phyloP scores from a whole-genome alignment of 2,888 invertebrate genomes.

The Dynastes tityus region DNA sequence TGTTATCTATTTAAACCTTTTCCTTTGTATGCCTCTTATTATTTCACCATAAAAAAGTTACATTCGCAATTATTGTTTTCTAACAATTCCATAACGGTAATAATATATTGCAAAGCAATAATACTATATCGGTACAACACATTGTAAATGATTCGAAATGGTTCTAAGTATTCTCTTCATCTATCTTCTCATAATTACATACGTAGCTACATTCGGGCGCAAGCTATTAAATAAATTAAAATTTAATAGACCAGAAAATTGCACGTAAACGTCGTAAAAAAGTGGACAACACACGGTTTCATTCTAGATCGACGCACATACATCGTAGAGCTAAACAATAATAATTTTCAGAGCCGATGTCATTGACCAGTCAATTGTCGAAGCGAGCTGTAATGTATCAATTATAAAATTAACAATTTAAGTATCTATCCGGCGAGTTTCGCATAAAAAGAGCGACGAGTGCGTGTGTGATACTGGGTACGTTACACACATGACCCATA shows the following conservation, averaged over 20 bases:
- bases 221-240: slow-evolving; percentile 6
- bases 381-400: slow-evolving; percentile 46
- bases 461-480: background rate
- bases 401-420: slow-evolving; percentile 50
- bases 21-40: background rate
- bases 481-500: slow-evolving; percentile 14
- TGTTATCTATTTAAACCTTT: background rate
- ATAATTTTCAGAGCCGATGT: slow-evolving; percentile 38
- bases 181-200: background rate
- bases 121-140: no score
- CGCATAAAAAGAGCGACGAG: slow-evolving; percentile 20
- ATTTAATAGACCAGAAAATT: slow-evolving; percentile 21
- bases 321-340: slow-evolving; percentile 12
- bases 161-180: background rate
- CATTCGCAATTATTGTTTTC: no score
- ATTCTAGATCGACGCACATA: no score
- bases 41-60: background rate
- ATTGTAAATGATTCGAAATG: no score
- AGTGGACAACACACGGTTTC: no score
- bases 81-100: no score
- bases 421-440: slow-evolving; percentile 35
- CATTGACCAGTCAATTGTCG: slow-evolving; percentile 48
- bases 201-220: background rate
- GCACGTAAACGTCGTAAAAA: slow-evolving; percentile 1
- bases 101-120: no score